Percentiles rank a stretch among this genome's conserved stretches.
phyloP scores from a whole-genome alignment of 2,888 invertebrate genomes.

The Amphipoea lucens region DNA sequence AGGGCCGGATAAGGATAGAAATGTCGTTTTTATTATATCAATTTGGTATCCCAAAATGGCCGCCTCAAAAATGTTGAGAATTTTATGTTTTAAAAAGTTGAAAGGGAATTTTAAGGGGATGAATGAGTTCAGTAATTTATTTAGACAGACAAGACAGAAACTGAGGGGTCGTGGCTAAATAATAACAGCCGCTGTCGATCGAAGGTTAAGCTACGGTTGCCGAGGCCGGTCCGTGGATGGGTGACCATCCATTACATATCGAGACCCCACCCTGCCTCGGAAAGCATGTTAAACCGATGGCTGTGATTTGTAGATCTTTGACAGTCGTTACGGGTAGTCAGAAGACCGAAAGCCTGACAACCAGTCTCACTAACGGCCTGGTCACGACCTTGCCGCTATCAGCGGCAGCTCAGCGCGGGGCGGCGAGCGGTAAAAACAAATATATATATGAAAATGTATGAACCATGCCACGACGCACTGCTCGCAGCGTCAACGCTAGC shows the following conservation, averaged over 20 bases:
- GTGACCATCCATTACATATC: background rate
- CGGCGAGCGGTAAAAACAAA: too few species aligned
- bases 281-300: background rate
- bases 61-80: conserved; percentile 12
- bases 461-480: too few species aligned
- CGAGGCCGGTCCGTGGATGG: background rate
- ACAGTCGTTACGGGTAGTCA: background rate
- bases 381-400: too few species aligned
- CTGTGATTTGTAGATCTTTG: background rate
- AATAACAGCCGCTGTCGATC: background rate
- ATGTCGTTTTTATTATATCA: conserved; percentile 47
- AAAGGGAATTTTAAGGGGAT: conserved; percentile 13
- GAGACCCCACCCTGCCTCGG: background rate
- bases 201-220: too few species aligned
- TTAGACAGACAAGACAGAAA: background rate
- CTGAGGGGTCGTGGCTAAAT: background rate
- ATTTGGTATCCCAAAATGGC: conserved; percentile 31
- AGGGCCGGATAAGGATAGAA: conserved; percentile 41
- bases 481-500: too few species aligned
- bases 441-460: too few species aligned
- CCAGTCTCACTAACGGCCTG: background rate
- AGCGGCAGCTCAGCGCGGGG: too few species aligned
- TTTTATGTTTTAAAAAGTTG: background rate
- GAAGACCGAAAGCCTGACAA: background rate
- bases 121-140: background rate